phyloP scores from a whole-genome alignment of 2,113 vertebrate species.

The Protobothrops mucrosquamatus region DNA sequence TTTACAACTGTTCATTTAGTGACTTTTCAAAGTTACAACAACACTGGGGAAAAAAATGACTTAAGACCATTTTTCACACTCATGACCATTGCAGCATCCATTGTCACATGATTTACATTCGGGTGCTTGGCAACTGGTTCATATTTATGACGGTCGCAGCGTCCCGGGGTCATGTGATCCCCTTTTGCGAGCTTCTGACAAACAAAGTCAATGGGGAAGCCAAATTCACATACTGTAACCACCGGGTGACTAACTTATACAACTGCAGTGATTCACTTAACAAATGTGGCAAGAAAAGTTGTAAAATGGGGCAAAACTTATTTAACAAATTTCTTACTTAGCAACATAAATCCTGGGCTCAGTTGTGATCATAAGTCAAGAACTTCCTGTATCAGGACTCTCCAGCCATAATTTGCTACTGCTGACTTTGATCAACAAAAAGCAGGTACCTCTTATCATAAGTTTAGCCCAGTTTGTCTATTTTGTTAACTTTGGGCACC shows the following conservation, averaged over 20 bases:
- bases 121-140: no score
- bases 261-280: background rate
- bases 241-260: no score
- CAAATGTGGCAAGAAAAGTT: background rate
- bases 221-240: background rate
- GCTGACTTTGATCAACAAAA: conserved; percentile 13
- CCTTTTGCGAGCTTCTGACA: background rate
- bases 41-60: background rate
- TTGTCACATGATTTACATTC: background rate
- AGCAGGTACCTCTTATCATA: background rate
- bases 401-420: conserved; percentile 9
- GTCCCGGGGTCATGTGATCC: background rate
- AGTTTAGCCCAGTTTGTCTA: background rate
- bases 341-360: background rate
- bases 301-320: background rate
- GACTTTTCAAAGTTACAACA: background rate
- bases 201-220: background rate
- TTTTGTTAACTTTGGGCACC: conserved; percentile 21
- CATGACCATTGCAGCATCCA: background rate
- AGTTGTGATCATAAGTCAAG: no score
- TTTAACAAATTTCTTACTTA: background rate
- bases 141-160: no score
- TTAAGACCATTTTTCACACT: background rate
- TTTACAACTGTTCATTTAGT: background rate
- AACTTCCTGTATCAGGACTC: background rate